Percentiles rank a stretch among this genome's conserved stretches.
phyloP scores from a whole-genome alignment of 2,888 invertebrate genomes.

The Ochropacha duplaris region DNA sequence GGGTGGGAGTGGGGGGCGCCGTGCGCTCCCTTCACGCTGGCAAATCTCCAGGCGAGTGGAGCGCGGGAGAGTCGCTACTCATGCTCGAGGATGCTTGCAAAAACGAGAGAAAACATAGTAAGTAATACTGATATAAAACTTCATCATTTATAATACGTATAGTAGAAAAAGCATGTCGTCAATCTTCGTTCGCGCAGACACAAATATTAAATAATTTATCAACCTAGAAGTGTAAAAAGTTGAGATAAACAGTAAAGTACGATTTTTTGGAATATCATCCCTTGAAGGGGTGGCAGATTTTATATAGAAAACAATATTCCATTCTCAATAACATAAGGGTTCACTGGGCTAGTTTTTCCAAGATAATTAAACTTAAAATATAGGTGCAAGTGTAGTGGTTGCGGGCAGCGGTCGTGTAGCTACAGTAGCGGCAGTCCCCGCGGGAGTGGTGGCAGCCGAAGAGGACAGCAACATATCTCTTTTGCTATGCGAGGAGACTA shows the following conservation, averaged over 20 bases:
- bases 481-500: constrained; percentile 93
- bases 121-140: constrained; percentile 22
- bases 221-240: no score
- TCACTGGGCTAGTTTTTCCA: no score
- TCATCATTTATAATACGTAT: no score
- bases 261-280: no score
- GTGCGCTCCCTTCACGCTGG: constrained; percentile 63
- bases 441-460: constrained; percentile 37
- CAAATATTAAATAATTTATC: no score
- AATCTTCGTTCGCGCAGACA: no score
- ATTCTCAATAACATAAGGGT: no score
- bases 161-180: no score
- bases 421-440: constrained; percentile 16
- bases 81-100: constrained; percentile 79
- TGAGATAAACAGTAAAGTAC: no score
- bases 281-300: no score
- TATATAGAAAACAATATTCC: no score
- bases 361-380: not conserved
- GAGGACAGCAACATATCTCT: constrained; percentile 88
- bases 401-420: constrained; percentile 51
- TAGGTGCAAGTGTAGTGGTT: constrained; percentile 64
- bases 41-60: constrained; percentile 78
- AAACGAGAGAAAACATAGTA: constrained; percentile 75
- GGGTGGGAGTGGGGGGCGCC: constrained; percentile 20
- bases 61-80: constrained; percentile 74